Base-by-base conservation (phyloP, 2,888 invertebrate genomes). In the Agriopis marginaria region DNA sequence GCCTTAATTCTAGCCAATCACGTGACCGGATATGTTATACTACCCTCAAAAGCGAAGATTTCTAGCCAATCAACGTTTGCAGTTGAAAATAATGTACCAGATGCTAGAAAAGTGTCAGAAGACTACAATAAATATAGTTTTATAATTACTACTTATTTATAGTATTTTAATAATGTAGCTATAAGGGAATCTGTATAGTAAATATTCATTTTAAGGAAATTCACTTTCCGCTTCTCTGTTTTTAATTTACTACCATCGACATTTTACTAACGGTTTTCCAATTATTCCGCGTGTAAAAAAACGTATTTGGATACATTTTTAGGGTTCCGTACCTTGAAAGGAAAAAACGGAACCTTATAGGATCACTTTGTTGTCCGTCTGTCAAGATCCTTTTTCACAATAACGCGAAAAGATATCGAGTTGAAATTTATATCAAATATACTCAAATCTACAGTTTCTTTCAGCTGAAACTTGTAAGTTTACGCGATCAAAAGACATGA, bases 91-190 rank as follows among this genome's bases (percentile, higher is more conserved):
- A 62, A 68, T 9, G 49, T 23, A 12, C 23, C 44, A 12, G 55
- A 12, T 42, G 17, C 67, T 61, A 71, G 63, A 53, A 54, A 68
- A 77, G 49, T 85, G n/a, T 92, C 93, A 0, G 89, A 89, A 5
- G 92, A 93, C 71, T 93, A 93, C 72, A 87, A 75, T 17, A 93
- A 91, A 82, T 93, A 93, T 42, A 93, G 89, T 70, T 93, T 85
- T 71, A 80, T 93, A 40, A 93, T 93, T 64, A 93, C 93, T 0
- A 92, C 93, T 0, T 91, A 91, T 77, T 87, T 92, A 88, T 91
- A 88, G 64, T 62, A 40, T 42, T 32, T 11, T 17, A 45, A 61
- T 17, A 44, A 23, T 14, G 14, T 56, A 56, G n/a, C 6, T 39
- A n/a, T 39, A 32, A 32, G 12, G 1, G 7, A 53, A 0, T 53